Conservation (phyloP, 2,797 vertebrate species). For the Eupleurogrammus muticus region DNA sequence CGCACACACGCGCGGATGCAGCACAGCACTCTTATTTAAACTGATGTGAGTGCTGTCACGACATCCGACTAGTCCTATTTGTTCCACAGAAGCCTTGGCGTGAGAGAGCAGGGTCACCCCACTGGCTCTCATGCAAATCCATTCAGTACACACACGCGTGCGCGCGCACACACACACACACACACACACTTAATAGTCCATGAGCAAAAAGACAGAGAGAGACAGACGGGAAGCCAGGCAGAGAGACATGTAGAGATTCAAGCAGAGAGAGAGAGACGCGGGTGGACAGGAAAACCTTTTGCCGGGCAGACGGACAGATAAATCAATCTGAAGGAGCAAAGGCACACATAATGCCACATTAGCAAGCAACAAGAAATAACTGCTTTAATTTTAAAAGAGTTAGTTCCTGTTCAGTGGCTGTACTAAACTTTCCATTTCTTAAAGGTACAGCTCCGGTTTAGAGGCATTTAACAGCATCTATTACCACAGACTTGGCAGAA, state of each 20-base stretch:
- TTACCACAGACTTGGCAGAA: too few species aligned
- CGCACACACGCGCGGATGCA: conserved; percentile 59
- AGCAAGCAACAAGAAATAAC: conserved; percentile 6
- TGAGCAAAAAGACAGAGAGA: conserved; percentile 68
- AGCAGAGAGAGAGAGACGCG: conserved; percentile 49
- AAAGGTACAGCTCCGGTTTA: too few species aligned
- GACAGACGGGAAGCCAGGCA: conserved; percentile 30
- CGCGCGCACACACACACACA: conserved; percentile 30
- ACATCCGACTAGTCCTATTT: conserved; percentile 86
- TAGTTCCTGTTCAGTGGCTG: background rate
- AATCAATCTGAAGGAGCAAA: conserved; percentile 17
- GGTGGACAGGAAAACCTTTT: conserved; percentile 3
- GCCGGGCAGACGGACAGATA: conserved; percentile 13
- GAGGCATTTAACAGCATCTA: too few species aligned
- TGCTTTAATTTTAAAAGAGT: background rate
- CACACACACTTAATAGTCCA: conserved; percentile 64
- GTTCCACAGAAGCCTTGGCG: conserved; percentile 84
- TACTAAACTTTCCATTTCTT: too few species aligned
- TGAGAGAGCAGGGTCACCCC: conserved; percentile 84
- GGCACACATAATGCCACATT: conserved; percentile 11
- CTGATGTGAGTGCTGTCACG: conserved; percentile 90
- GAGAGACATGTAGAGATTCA: background rate
- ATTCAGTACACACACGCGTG: conserved; percentile 61
- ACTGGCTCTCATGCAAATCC: conserved; percentile 86
- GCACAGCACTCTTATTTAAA: conserved; percentile 83